phyloP scores from a whole-genome alignment of 2,797 vertebrate species.

The Centropyge bicolor region DNA sequence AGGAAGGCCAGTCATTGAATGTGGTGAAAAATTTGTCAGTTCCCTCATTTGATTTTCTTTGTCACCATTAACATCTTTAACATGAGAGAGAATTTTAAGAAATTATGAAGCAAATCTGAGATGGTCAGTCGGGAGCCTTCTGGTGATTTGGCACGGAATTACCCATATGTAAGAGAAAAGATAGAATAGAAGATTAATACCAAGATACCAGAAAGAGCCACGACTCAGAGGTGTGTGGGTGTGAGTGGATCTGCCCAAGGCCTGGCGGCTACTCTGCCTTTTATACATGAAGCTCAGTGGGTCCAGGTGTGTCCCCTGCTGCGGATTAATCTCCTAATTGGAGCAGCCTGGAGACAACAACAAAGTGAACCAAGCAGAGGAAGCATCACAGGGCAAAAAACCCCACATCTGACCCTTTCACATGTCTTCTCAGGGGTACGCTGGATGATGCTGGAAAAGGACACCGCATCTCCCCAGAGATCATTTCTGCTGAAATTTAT shows the following conservation, averaged over 20 bases:
- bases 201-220: too few relatives aligned
- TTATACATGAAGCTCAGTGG: background rate
- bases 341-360: background rate
- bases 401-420: slow-evolving; percentile 40
- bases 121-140: too few relatives aligned
- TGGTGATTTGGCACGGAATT: too few relatives aligned
- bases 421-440: slow-evolving; percentile 37
- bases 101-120: too few relatives aligned
- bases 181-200: too few relatives aligned
- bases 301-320: background rate
- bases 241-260: background rate
- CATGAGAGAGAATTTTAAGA: too few relatives aligned
- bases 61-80: too few relatives aligned
- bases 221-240: background rate
- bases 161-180: too few relatives aligned
- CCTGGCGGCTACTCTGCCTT: background rate
- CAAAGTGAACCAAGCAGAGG: background rate
- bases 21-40: too few relatives aligned
- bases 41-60: too few relatives aligned
- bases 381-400: slow-evolving; percentile 12
- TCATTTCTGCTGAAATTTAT: slow-evolving; percentile 55
- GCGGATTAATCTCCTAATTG: background rate
- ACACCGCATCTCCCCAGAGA: slow-evolving; percentile 56
- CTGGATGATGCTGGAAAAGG: slow-evolving; percentile 44
- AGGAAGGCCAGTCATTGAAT: too few relatives aligned